Conservation (phyloP, 2,113 vertebrate genomes). For the Tauraco erythrolophus region DNA sequence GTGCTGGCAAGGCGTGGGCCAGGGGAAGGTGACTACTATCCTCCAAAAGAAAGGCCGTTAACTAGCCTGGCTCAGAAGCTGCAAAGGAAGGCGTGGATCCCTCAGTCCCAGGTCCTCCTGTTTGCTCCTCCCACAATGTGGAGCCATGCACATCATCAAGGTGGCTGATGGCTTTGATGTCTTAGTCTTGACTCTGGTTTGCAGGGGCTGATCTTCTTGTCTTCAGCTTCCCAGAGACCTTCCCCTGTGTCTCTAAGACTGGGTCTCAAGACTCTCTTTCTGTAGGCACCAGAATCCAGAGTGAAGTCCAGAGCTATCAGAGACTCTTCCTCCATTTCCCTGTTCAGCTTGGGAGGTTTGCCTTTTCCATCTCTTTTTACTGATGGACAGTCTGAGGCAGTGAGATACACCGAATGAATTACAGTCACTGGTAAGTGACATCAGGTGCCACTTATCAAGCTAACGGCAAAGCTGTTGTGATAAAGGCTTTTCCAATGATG, state of each 20-base stretch:
- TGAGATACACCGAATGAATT: neutral
- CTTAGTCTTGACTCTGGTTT: too few species aligned
- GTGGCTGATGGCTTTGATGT: neutral
- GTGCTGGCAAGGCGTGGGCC: accelerated
- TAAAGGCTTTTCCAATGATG: neutral
- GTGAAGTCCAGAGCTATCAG: neutral
- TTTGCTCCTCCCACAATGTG: neutral
- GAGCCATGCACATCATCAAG: neutral
- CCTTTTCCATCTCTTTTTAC: neutral
- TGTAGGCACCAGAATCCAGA: neutral
- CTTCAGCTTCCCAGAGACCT: neutral
- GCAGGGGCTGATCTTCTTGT: neutral
- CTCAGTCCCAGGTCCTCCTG: neutral
- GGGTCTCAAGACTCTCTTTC: neutral
- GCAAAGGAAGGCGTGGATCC: neutral
- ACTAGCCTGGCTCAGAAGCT: neutral
- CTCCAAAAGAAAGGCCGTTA: neutral
- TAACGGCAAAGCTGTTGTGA: neutral
- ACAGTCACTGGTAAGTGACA: neutral
- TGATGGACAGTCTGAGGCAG: neutral
- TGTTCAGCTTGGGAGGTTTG: neutral
- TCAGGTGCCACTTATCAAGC: neutral
- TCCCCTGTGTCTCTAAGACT: neutral
- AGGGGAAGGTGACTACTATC: neutral
- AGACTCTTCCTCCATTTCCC: neutral